Evolutionary conservation across 2,113 vertebrate species (phyloP), one percentile per base, ranked within the genome.

Genomic region (Gadus macrocephalus): DNA sequence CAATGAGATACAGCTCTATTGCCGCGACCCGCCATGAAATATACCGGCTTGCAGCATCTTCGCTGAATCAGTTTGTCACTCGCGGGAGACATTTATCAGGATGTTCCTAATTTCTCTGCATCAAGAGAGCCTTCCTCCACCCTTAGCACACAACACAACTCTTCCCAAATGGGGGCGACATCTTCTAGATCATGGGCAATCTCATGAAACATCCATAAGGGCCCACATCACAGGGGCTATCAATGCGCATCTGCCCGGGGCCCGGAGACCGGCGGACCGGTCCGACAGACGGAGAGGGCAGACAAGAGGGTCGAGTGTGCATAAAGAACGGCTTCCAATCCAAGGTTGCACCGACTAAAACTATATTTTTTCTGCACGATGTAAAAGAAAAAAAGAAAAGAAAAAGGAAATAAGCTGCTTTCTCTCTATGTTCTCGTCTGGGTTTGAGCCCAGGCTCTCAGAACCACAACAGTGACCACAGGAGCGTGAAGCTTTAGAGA

Each of bases 401-500:
- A 65, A 17, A n/a, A 42, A 42, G 59, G 60, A 71, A 74, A 64
- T 88, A 87, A 90, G 89, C 89, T 85, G 89, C 90, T 91, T 92
- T 92, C 81, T 80, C 88, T 79, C 81, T 84, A 79, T 67, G 78
- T 81, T 87, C 83, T 82, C n/a, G 87, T 86, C 81, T 85, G 83
- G 79, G 79, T 83, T 81, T 78, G 80, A 82, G 81, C 86, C 87
- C 88, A 89, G 89, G 88, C 88, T 90, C 84, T 92, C 68, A 58
- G 17, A 27, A 80, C 80, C 88, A 92, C 89, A 92, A 89, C 90
- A 85, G 91, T 87, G 89, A 88, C 78, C 90, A 91, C 83, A 78
- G 89, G 89, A 89, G 78, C 90, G 90, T 92, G 92, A 93, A 91
- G 91, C 89, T 90, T 91, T 87, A 91, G 87, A 85, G 72, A 86